These are phyloP conservation scores for Leucoptera coffeella DNA, from an alignment of 2,888 invertebrate species.

Conservation along the genomic window DNA sequence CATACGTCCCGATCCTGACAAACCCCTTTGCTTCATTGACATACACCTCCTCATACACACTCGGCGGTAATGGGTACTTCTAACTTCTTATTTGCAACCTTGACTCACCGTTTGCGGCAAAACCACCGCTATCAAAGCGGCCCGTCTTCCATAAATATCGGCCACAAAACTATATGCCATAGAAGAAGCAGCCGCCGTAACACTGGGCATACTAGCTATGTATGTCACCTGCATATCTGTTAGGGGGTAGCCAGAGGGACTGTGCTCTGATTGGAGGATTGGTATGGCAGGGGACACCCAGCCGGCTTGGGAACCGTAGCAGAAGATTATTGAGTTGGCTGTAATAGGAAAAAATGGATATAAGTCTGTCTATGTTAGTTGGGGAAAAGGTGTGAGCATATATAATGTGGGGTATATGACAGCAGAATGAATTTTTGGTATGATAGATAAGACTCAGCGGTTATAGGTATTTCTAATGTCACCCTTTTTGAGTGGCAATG, in stretches of 20 bases:
- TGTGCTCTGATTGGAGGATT: conserved; percentile 12
- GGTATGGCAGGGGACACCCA: conserved; percentile 23
- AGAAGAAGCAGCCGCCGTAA: conserved; percentile 2
- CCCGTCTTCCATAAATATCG: conserved; percentile 6
- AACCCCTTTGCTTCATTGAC: too few relatives aligned
- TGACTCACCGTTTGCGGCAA: conserved; percentile 7
- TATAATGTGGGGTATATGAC: too few relatives aligned
- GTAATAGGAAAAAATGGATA: conserved; percentile 8
- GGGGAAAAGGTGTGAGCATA: too few relatives aligned
- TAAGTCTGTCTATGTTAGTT: too few relatives aligned
- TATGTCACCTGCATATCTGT: conserved; percentile 8
- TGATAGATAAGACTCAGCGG: too few relatives aligned
- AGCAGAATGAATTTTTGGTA: too few relatives aligned
- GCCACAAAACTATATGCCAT: conserved; percentile 3
- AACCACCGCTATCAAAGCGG: conserved; percentile 3
- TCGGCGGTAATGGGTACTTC: too few relatives aligned
- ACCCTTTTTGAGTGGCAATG: too few relatives aligned
- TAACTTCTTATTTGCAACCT: too few relatives aligned
- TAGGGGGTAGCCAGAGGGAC: conserved; percentile 13
- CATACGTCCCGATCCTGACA: too few relatives aligned
- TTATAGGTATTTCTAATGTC: too few relatives aligned
- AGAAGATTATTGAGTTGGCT: conserved; percentile 20
- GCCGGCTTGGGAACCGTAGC: conserved; percentile 18
- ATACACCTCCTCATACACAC: too few relatives aligned
- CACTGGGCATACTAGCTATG: conserved; percentile 5